A percentile compares a stretch with the other conserved stretches of the same genome.
phyloP scores from a whole-genome alignment of 2,113 vertebrate genomes.

The Melanotaenia duboulayi region DNA sequence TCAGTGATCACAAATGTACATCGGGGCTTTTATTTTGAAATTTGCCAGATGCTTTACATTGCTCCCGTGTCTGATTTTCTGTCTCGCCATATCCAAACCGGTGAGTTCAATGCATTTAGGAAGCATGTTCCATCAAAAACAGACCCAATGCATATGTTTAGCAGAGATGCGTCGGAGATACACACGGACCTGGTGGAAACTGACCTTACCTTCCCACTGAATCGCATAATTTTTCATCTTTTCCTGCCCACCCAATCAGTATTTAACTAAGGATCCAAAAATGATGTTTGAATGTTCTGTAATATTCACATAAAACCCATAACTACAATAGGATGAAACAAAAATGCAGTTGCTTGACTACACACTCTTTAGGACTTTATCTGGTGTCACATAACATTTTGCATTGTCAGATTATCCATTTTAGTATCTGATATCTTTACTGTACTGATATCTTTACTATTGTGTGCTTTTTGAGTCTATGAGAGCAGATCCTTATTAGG shows the following conservation, averaged over 20 bases:
- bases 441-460: background rate
- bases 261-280: background rate
- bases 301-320: slow-evolving; percentile 17
- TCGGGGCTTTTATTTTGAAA: too few relatives aligned
- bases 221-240: slow-evolving; percentile 18
- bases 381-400: slow-evolving; percentile 10
- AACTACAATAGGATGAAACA: background rate
- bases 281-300: background rate
- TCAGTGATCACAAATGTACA: too few relatives aligned
- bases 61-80: too few relatives aligned
- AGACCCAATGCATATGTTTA: too few relatives aligned
- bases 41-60: too few relatives aligned
- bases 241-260: slow-evolving; percentile 19
- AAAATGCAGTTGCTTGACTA: background rate
- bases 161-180: too few relatives aligned
- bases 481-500: slow-evolving; percentile 7
- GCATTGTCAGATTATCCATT: slow-evolving; percentile 1
- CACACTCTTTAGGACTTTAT: background rate
- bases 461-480: background rate
- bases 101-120: too few relatives aligned
- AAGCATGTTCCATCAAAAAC: too few relatives aligned
- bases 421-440: slow-evolving; percentile 6
- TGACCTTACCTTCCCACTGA: background rate
- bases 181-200: too few relatives aligned
- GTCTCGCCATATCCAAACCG: too few relatives aligned